Evolutionary conservation across 2,113 vertebrate genomes (phyloP), one percentile per base, ranked within the genome.

Genomic region (Dipodomys spectabilis): DNA sequence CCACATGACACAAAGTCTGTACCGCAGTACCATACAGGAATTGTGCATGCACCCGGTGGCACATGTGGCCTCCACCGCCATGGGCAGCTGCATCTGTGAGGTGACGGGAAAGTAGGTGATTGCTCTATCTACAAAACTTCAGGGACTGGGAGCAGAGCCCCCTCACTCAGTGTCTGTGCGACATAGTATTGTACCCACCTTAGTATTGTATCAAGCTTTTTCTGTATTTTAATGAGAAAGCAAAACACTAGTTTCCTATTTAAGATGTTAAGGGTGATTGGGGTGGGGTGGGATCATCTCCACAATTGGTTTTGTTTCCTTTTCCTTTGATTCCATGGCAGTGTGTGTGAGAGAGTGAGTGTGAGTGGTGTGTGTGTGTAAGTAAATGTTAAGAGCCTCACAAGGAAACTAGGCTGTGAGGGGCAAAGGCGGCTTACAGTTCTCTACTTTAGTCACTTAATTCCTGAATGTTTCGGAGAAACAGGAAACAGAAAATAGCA

Each of bases 181-280:
- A 99, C 99, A 98, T 98, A 98, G 99, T 99, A 99, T 99, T 99
- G 92, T 97, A 91, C 84, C 95, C 97, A 91, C 95, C 99, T 98
- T 99, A 98, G 99, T 99, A 99, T 99, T 99, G 99, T 99, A 99
- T 99, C 98, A 96, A 98, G 97, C 98, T 97, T 98, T 98, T 99
- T 99, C 99, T 99, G 99, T 99, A 99, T 99, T 99, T 99, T 99
- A 99, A 99, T 98, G 98, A 98, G 98, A 99, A 99, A 98, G 97
- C 98, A 99, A 97, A 99, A 99, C 99, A 99, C 99, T 99, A 99
- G 99, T 99, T 99, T 99, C 99, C 98, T 99, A 99, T 99, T 98
- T 99, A 99, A 99, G 98, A 98, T 97, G 98, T 98, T 98, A 98
- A 97, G 97, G 98, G 96, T 98, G 97, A 97, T 86, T 96, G 86